These are phyloP conservation scores for Aphodius granarius DNA, from an alignment of 2,888 invertebrate genomes.

Conservation along the genomic window DNA sequence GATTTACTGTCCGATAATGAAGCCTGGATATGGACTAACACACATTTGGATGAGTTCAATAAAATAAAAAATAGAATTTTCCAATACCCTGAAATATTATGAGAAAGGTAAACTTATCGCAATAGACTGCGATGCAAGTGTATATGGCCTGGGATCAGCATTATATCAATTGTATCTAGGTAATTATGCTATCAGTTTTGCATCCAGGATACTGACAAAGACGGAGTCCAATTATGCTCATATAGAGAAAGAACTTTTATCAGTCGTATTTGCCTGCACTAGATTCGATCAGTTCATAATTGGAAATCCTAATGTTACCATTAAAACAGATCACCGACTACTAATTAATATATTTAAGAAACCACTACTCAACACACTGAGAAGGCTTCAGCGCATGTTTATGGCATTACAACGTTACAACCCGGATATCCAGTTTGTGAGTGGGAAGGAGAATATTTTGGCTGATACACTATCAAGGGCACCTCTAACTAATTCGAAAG, in stretches of 20 bases:
- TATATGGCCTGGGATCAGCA: not conserved
- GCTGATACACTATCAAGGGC: conserved; percentile 1
- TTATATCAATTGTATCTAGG: not conserved
- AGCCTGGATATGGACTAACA: not conserved
- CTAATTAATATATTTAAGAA: not conserved
- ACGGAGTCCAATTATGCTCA: too few species aligned
- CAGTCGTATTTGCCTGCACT: too few species aligned
- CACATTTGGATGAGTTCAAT: not conserved
- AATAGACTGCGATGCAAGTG: not conserved
- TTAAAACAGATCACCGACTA: too few species aligned
- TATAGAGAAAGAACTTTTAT: too few species aligned
- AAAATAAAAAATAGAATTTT: not conserved
- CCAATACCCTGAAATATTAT: not conserved
- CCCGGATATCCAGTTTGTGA: not conserved
- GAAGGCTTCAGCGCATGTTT: conserved; percentile 15
- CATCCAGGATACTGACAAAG: too few species aligned
- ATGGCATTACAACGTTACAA: conserved; percentile 19
- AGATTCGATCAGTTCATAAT: too few species aligned
- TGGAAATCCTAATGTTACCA: not conserved
- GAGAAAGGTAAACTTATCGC: not conserved
- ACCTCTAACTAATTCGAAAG: not conserved
- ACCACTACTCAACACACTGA: conserved; percentile 8
- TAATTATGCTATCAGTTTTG: not conserved
- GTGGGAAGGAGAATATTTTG: conserved; percentile 5
- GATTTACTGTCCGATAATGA: not conserved